Conservation (phyloP, 2,113 vertebrate genomes). For the Capreolus pygargus region DNA sequence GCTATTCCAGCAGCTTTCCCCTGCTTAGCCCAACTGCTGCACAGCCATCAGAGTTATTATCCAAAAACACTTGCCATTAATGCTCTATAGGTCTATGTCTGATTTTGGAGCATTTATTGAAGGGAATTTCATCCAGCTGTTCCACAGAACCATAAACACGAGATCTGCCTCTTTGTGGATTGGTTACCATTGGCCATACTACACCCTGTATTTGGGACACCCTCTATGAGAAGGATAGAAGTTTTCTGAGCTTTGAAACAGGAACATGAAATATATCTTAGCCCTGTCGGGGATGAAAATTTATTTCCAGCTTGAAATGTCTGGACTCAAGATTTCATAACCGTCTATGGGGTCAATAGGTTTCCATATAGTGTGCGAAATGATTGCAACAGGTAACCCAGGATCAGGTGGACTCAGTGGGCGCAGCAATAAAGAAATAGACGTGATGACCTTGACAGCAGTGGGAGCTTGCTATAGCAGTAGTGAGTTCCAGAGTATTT, state of each 20-base stretch:
- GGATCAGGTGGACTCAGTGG: background rate
- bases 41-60: background rate
- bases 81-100: background rate
- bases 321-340: background rate
- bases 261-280: background rate
- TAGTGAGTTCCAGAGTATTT: background rate
- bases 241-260: background rate
- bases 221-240: background rate
- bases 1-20: background rate
- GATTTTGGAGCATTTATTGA: background rate
- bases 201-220: constrained; percentile 12
- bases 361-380: background rate
- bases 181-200: background rate
- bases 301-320: background rate
- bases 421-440: background rate
- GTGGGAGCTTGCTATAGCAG: background rate
- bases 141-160: background rate
- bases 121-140: background rate
- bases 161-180: background rate
- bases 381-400: background rate
- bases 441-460: background rate
- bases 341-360: background rate
- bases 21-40: background rate
- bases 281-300: background rate
- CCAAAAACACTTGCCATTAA: background rate